A percentile compares a stretch with the other conserved stretches of the same genome.
These are phyloP conservation scores for Caenorhabditis imperialis DNA, from an alignment of 2,888 invertebrate species.

Conservation along the genomic window DNA sequence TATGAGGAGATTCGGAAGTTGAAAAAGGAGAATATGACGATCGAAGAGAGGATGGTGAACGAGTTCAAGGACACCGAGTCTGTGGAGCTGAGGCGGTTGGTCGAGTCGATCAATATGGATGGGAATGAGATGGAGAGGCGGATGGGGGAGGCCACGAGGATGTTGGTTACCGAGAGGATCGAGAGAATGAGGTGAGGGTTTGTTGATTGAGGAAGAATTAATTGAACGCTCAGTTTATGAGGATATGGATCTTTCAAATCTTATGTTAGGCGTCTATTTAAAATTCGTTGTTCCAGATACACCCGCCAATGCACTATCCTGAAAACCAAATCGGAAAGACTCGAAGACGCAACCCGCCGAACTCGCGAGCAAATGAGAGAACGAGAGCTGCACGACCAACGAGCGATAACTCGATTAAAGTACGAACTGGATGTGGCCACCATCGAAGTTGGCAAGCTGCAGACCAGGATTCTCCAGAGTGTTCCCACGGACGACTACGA, in stretches of 20 bases:
- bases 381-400: slow-evolving; percentile 8
- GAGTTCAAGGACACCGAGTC: slow-evolving; percentile 51
- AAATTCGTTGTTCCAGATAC: slow-evolving; percentile 27
- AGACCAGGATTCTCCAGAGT: slow-evolving; percentile 68
- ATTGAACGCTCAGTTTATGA: too few relatives aligned
- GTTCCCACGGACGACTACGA: slow-evolving; percentile 66
- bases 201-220: too few relatives aligned
- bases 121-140: slow-evolving; percentile 72
- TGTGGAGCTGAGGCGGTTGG: slow-evolving; percentile 63
- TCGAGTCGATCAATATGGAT: slow-evolving; percentile 62
- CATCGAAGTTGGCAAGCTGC: slow-evolving; percentile 70
- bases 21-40: slow-evolving; percentile 35
- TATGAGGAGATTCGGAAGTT: slow-evolving; percentile 52
- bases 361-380: slow-evolving; percentile 18
- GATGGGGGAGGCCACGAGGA: slow-evolving; percentile 73
- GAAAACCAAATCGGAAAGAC: slow-evolving; percentile 23
- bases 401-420: slow-evolving; percentile 25
- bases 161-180: slow-evolving; percentile 63
- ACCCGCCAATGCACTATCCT: slow-evolving; percentile 36
- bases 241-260: too few relatives aligned
- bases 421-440: slow-evolving; percentile 40
- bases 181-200: slow-evolving; percentile 48
- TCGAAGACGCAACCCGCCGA: slow-evolving; percentile 37
- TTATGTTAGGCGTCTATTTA: too few relatives aligned
- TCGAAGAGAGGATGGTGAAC: slow-evolving; percentile 28